phyloP scores from a whole-genome alignment of 1,140 invertebrate genomes.

The Frieseomelitta varia region DNA sequence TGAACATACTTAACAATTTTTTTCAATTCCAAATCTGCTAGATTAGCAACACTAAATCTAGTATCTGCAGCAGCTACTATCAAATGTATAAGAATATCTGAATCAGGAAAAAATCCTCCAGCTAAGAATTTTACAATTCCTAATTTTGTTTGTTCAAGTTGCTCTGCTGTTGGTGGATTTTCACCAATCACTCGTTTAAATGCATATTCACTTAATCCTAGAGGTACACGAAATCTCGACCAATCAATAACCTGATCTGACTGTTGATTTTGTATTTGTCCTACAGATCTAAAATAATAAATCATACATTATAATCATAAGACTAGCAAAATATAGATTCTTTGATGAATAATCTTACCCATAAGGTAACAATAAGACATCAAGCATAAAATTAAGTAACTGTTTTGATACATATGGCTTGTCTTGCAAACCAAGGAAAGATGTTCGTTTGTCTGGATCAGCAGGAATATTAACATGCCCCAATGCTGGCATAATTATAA shows the following conservation, averaged over 20 bases:
- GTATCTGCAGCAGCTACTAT: slow-evolving; percentile 94
- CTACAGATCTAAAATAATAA: slow-evolving; percentile 62
- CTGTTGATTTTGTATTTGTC: slow-evolving; percentile 72
- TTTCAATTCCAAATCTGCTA: slow-evolving; percentile 89
- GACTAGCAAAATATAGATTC: neutral
- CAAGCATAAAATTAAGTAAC: slow-evolving; percentile 90
- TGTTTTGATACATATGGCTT: slow-evolving; percentile 86
- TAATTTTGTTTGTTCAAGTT: slow-evolving; percentile 90
- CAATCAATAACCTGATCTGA: slow-evolving; percentile 73
- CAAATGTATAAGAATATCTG: slow-evolving; percentile 89
- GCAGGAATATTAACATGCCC: slow-evolving; percentile 87
- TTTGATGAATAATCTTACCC: slow-evolving; percentile 83
- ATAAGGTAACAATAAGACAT: slow-evolving; percentile 93
- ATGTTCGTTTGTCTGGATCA: slow-evolving; percentile 85
- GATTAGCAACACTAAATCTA: slow-evolving; percentile 90
- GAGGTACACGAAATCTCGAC: slow-evolving; percentile 86
- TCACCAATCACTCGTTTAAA: slow-evolving; percentile 92
- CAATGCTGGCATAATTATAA: slow-evolving; percentile 91
- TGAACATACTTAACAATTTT: slow-evolving; percentile 85
- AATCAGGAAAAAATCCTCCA: slow-evolving; percentile 88
- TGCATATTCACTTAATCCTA: slow-evolving; percentile 90
- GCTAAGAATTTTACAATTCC: slow-evolving; percentile 92
- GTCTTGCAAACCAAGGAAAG: slow-evolving; percentile 84
- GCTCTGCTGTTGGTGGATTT: slow-evolving; percentile 89
- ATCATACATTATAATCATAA: neutral